These are phyloP conservation scores for Ellobius talpinus DNA, from an alignment of 2,113 vertebrate genomes.

Conservation along the genomic window DNA sequence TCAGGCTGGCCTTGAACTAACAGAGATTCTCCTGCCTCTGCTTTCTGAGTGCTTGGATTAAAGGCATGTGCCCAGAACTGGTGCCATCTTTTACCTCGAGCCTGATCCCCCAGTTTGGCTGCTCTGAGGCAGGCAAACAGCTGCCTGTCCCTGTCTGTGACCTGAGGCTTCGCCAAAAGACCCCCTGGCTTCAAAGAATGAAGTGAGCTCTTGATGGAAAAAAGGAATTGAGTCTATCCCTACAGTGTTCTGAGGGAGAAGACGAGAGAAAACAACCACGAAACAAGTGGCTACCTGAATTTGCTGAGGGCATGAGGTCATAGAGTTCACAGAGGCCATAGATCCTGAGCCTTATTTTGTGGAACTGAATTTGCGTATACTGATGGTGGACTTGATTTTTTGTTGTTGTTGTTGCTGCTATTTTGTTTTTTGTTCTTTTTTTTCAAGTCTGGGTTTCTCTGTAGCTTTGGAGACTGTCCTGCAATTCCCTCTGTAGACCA, in stretches of 20 bases:
- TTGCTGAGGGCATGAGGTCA: neutral
- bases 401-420: neutral
- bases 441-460: no score
- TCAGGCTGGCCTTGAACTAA: neutral
- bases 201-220: neutral
- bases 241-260: neutral
- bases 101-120: neutral
- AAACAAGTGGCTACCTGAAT: neutral
- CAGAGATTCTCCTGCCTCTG: neutral
- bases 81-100: neutral
- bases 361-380: neutral
- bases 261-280: neutral
- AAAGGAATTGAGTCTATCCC: neutral
- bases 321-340: no score
- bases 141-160: neutral
- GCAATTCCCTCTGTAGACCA: no score
- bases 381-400: neutral
- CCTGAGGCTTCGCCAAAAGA: neutral
- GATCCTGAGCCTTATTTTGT: neutral
- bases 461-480: no score
- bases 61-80: neutral
- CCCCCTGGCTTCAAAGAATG: neutral
- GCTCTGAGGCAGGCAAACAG: neutral
- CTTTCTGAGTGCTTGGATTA: neutral
- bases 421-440: neutral